Percentiles rank a stretch among this genome's conserved stretches.
phyloP scores from a whole-genome alignment of 30 jellyfish, hydroid and myxozoan genomes.

The Aurelia coerulea region DNA sequence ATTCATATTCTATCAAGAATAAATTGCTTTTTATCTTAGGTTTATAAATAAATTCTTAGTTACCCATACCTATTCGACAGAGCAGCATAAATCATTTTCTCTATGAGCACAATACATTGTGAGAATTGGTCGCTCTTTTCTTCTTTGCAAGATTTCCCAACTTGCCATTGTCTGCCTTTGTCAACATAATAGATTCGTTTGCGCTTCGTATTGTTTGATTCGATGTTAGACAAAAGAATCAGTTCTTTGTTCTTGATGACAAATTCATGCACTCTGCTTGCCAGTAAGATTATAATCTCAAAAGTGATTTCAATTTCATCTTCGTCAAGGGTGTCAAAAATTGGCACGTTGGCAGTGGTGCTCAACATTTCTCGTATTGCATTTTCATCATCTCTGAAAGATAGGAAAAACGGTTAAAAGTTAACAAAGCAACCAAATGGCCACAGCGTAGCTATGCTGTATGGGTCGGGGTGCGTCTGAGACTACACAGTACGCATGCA shows the following conservation, averaged over 20 bases:
- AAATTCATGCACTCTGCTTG: slow-evolving; percentile 4
- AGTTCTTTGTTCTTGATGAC: slow-evolving; percentile 25
- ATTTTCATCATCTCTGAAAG: slow-evolving; percentile 1
- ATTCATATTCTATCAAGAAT: no score
- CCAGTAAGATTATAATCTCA: slow-evolving; percentile 13
- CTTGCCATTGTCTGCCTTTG: slow-evolving; percentile 51
- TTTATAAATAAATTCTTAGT: no score
- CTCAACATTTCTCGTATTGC: slow-evolving; percentile 10
- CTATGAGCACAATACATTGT: not conserved
- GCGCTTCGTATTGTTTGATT: slow-evolving; percentile 6
- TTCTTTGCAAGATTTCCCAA: slow-evolving; percentile 5
- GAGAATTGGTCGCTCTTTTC: slow-evolving; percentile 4
- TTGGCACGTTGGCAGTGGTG: slow-evolving; percentile 1
- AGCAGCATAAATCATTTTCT: slow-evolving; percentile 1
- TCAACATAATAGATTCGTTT: slow-evolving; percentile 22
- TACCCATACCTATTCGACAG: slow-evolving; percentile 5
- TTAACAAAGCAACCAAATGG: not conserved
- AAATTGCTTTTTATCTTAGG: no score
- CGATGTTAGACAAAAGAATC: slow-evolving; percentile 3
- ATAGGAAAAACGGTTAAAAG: not conserved
- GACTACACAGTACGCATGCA: no score
- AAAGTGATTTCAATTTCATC: slow-evolving; percentile 32
- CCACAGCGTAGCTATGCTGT: no score
- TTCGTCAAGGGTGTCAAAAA: slow-evolving; percentile 13
- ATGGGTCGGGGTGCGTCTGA: no score